Evolutionary conservation across 2,113 vertebrate species (phyloP), one percentile per base, ranked within the genome.

Genomic region (Myodes glareolus): DNA sequence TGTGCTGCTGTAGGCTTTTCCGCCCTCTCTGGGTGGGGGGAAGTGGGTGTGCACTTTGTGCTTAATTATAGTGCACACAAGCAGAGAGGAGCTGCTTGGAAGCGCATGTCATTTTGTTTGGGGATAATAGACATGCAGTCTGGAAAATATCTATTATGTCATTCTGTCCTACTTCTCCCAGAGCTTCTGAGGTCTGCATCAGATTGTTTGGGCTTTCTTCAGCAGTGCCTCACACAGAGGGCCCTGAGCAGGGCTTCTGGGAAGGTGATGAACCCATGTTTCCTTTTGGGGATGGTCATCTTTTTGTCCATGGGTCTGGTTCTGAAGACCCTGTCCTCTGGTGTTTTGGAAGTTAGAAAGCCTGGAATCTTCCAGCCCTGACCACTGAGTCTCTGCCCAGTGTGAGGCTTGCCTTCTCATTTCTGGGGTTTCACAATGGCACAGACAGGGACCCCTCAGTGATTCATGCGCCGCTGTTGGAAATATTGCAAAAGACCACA

Each of bases 101-200:
- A 97, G 95, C 76, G 45, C 91, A 25, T 93, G 96, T 95, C 97
- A 94, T 67, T 96, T 91, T 95, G 96, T 97, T 97, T 96, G 94
- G 97, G 93, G 87, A 91, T 94, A 96, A 91, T 9, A 97, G 84
- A 87, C 90, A 75, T 0, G 70, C 72, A 92, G 84, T 10, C 94
- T 97, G 92, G 95, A 88, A 97, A 95, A 65, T 77, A 92, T 33
- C 92, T 97, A 50, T 97, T 92, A 95, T 81, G 93, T 97, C 80
- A 67, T 89, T 70, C 84, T 3, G 12, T 94, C 88, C 45, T 95
- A 61, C 25, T 86, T 76, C 81, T 94, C 76, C 90, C 81, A 70
- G 93, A n/a, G 33, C 36, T 45, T 63, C 76, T 45, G 16, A 7
- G 81, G 63, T 16, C 29, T 21, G 10, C 73, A 27, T 91, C 85